A percentile compares a stretch with the other conserved stretches of the same genome.
Conservation (phyloP, 2,797 vertebrate genomes). For the Momotus momota region DNA sequence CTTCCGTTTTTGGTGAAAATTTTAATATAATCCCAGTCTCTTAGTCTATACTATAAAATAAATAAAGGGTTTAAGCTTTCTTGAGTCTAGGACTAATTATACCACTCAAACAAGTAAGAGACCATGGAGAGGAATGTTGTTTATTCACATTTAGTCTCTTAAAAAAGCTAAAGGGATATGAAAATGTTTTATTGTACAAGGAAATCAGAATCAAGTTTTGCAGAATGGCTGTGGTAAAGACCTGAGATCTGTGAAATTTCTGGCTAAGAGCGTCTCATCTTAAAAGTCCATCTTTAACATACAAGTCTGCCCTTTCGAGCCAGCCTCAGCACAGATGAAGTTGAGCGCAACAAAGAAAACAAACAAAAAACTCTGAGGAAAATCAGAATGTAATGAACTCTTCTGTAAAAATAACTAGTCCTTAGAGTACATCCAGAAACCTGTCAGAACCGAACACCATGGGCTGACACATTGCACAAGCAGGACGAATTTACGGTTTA, state of each 20-base stretch:
- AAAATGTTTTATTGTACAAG: background rate
- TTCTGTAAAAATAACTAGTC: background rate
- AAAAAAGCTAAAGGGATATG: background rate
- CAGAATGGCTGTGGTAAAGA: constrained; percentile 25
- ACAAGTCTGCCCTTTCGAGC: background rate
- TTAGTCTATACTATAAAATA: background rate
- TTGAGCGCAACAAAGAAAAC: background rate
- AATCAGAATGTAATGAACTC: background rate
- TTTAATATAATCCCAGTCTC: background rate
- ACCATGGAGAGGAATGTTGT: background rate
- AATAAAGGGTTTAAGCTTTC: background rate
- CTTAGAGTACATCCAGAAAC: constrained; percentile 12
- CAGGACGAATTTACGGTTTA: background rate
- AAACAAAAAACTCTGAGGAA: background rate
- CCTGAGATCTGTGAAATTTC: constrained; percentile 15
- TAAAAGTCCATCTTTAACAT: background rate
- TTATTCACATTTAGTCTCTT: background rate
- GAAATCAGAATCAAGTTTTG: background rate
- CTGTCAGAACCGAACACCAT: background rate
- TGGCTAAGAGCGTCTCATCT: background rate
- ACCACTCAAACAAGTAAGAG: background rate
- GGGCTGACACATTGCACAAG: background rate
- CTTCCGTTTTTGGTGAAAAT: constrained; percentile 23
- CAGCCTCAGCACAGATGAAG: background rate
- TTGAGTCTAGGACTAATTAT: background rate